Evolutionary conservation across 2,888 invertebrate genomes (phyloP), one percentile per base, ranked within the genome.

Genomic region (Cheilosia grossa): DNA sequence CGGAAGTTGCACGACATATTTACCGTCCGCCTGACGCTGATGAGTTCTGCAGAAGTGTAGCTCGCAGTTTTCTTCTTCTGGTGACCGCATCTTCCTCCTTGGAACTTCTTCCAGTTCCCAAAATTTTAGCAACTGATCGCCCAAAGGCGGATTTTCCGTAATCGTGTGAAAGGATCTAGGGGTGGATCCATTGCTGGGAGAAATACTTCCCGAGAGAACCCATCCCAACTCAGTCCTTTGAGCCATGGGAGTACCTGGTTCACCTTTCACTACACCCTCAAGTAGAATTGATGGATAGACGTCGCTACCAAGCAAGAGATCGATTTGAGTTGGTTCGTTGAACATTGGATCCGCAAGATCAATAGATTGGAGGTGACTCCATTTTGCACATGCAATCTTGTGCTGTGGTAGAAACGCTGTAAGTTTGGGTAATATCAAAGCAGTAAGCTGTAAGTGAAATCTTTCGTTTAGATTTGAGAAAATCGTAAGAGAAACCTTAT

Each of bases 141-240:
- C 59, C 1, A 33, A n/a, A 1, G 4, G 1, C n/a, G 30, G 27
- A 9, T 6, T 6, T 15, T 56, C 47, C 0, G 13, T 24, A 1
- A 21, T n/a, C 0, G 21, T 24, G 33, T 66, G 66, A 4, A 66
- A 9, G 9, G 61, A 61, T 61, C 4, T 66, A 15, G 21, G 4
- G 33, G 2, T 3, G 6, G 30, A 1, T 24, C 1, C 19, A 9
- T 17, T 15, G 24, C 17, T n/a, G 1, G 10, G 0, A 0, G 19
- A n/a, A 2, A 0, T 44, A 9, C 37, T 3, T 4, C 44, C 61
- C 1, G 44, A 67, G 7, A 54, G 59, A 19, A 72, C 49, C 44
- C 73, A 73, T 17, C 54, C 53, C 0, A 73, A 17, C 40, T 63
- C 27, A 3, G 63, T 73, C 19, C 30, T 42, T 63, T 51, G 63